Evolutionary conservation across 1,140 invertebrate species (phyloP).

Genomic region (Drusus annulatus): DNA sequence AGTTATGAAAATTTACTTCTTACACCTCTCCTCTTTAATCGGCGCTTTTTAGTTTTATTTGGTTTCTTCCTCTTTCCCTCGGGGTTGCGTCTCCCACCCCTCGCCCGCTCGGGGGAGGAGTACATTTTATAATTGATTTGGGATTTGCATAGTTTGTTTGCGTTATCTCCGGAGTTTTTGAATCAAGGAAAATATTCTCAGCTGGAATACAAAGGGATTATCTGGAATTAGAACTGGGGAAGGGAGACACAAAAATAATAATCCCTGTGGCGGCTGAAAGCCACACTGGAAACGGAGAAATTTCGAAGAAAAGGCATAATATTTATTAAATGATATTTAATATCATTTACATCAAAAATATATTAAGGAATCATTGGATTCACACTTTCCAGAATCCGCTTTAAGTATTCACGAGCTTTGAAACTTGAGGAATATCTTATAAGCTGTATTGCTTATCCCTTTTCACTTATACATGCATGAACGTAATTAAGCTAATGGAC

Average conservation of each 20-base stretch:
- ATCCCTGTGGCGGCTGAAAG: slow-evolving; percentile 29
- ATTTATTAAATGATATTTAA: slow-evolving; percentile 1
- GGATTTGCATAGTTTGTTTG: slow-evolving; percentile 58
- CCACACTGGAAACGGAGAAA: slow-evolving; percentile 20
- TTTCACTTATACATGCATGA: no score
- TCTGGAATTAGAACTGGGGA: slow-evolving; percentile 4
- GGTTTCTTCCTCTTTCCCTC: background rate
- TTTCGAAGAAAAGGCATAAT: background rate
- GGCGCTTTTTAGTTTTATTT: slow-evolving; percentile 31
- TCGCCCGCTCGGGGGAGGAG: slow-evolving; percentile 29
- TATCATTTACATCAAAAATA: background rate
- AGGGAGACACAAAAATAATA: slow-evolving; percentile 8
- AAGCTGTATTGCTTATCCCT: no score
- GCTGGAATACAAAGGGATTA: slow-evolving; percentile 35
- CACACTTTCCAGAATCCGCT: no score
- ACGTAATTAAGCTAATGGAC: no score
- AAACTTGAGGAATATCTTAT: no score
- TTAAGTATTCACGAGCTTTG: no score
- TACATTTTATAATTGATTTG: slow-evolving; percentile 58
- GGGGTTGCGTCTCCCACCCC: background rate
- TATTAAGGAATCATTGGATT: no score
- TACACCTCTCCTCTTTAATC: slow-evolving; percentile 36
- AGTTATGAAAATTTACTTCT: slow-evolving; percentile 53
- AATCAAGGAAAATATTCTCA: slow-evolving; percentile 38
- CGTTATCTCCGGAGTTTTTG: slow-evolving; percentile 50